Percentiles rank a stretch among this genome's conserved stretches.
These are phyloP conservation scores for Acrossocheilus wenchowensis DNA, from an alignment of 2,797 vertebrate genomes.

Conservation along the genomic window DNA sequence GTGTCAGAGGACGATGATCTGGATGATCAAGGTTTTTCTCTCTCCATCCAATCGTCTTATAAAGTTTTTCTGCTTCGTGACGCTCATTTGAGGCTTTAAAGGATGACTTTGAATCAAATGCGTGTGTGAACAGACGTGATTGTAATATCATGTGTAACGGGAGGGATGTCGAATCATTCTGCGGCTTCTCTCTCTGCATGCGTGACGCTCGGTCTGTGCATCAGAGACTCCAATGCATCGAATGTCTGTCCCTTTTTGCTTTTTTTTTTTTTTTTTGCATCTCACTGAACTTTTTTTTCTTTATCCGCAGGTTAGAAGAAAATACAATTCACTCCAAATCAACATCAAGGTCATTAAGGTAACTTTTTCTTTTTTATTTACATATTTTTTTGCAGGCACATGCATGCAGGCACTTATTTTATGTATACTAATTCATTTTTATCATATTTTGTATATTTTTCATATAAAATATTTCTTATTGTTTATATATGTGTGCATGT, in stretches of 20 bases:
- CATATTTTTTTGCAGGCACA: not conserved
- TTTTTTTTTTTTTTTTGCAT: not conserved
- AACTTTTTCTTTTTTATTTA: conserved; percentile 27
- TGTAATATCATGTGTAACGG: not conserved
- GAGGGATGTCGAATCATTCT: not conserved
- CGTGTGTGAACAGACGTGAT: not conserved
- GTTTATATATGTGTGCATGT: too few relatives aligned
- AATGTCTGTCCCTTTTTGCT: not conserved
- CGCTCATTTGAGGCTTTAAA: not conserved
- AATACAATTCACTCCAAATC: conserved; percentile 82
- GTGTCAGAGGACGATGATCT: not conserved
- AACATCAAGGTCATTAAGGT: conserved; percentile 78
- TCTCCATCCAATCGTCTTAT: not conserved
- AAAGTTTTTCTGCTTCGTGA: not conserved
- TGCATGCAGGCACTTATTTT: too few relatives aligned
- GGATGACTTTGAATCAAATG: not conserved
- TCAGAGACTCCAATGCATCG: not conserved
- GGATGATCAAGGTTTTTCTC: not conserved
- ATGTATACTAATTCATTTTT: not conserved
- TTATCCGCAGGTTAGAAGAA: conserved; percentile 78
- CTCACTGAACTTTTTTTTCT: conserved; percentile 52
- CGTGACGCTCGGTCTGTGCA: conserved; percentile 7
- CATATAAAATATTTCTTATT: too few relatives aligned
- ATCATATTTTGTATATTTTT: not conserved
- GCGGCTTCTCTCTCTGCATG: not conserved